Evolutionary conservation across 2,888 invertebrate species (phyloP), one percentile per base, ranked within the genome.

Genomic region (Sipha maydis): DNA sequence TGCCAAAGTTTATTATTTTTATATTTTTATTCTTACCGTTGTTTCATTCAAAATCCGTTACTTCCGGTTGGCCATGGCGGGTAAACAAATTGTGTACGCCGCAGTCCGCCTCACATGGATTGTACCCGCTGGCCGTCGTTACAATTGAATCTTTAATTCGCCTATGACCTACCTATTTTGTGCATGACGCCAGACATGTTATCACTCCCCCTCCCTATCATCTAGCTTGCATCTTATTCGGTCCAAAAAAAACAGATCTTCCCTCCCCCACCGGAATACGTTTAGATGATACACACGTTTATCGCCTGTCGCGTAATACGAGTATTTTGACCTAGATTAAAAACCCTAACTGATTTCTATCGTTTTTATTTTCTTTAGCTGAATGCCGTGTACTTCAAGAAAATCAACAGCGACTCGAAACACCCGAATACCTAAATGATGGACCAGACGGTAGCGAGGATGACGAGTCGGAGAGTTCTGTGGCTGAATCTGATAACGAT

Each of bases 361-460:
- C 11, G 48, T 48, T 14, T 48, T 48, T 14, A n/a, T 67, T 41
- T 76, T 48, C 28, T 67, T 3, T 69, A 85, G 85, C 69, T 9
- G 77, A 85, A 54, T 85, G 85, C 19, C 85, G 69, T n/a, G 48
- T 9, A 19, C 0, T 85, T 4, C 69, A 17, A 9, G 54, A 78
- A 3, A 31, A 83, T 17, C 8, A 76, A 1, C 28, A 54, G 7
- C 31, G 56, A 25, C 34, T 17, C 19, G 85, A 89, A 38, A 67
- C 61, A 19, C 48, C 34, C 1, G 89, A 90, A 56, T 90, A 90
- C 83, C 54, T 69, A 61, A 83, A 89, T 17, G 90, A 90, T 31
- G 89, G 89, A 34, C 89, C 83, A 25, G 84, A 77, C 19, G 84
- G n/a, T 5, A 78, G 78, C 21, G 84, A 84, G 0, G 89, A 89